Evolutionary conservation across 2,888 invertebrate species (phyloP).

Genomic region (Apodemia zela): DNA sequence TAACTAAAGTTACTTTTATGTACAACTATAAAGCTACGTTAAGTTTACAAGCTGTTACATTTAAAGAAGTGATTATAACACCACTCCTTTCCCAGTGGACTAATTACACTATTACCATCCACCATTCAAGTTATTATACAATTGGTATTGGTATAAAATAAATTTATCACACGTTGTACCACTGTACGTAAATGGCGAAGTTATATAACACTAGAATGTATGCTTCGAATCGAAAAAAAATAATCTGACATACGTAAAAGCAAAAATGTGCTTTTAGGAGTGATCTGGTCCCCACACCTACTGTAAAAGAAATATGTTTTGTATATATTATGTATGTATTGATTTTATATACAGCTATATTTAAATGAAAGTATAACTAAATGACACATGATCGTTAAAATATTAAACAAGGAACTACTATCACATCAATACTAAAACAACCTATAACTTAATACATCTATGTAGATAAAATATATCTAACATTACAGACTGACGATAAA

Average conservation of each 20-base stretch:
- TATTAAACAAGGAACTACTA: constrained; percentile 11
- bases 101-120: constrained; percentile 46
- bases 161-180: constrained; percentile 65
- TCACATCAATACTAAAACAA: constrained; percentile 12
- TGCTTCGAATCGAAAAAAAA: constrained; percentile 25
- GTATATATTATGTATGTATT: constrained; percentile 1
- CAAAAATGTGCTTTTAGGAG: constrained; percentile 4
- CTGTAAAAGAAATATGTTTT: constrained; percentile 1
- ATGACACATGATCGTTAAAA: constrained; percentile 2
- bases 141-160: constrained; percentile 34
- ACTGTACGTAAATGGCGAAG: constrained; percentile 68
- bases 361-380: background rate
- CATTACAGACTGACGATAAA: too few species aligned
- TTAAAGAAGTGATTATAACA: constrained; percentile 69
- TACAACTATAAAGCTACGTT: constrained; percentile 59
- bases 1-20: constrained; percentile 43
- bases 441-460: background rate
- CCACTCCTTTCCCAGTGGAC: constrained; percentile 51
- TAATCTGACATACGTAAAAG: constrained; percentile 25
- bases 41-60: constrained; percentile 50
- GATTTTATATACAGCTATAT: background rate
- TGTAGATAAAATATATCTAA: too few species aligned
- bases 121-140: constrained; percentile 42
- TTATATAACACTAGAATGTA: constrained; percentile 30
- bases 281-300: constrained; percentile 22